Base-by-base conservation (phyloP, 2,797 vertebrate species). In the Protonibea diacanthus region DNA sequence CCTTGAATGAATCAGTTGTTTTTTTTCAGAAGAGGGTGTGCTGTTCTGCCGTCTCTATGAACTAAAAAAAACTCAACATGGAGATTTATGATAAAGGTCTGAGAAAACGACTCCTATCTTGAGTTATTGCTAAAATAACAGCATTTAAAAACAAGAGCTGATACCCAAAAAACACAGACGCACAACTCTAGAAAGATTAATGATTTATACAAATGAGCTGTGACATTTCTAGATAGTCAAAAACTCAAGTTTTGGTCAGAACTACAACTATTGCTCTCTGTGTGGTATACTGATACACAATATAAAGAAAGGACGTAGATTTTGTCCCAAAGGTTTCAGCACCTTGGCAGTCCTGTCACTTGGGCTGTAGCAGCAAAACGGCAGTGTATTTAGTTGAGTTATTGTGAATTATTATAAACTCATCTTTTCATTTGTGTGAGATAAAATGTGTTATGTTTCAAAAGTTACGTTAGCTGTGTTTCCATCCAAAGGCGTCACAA, bases 11-110 rank as follows among this genome's bases (percentile, higher is more conserved):
- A 81, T 83, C 49, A 18, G 15, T 7, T 5, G 17, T 53, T n/a
- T 48, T n/a, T 48, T 51, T 62, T 49, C 56, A 51, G 63, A 67
- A n/a, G 51, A 71, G 48, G 20, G 6, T 53, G n/a, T 27, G 21
- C 70, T 52, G 49, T 49, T 47, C 13, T 42, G 55, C 55, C 8
- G 2, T 64, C 17, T 47, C 47, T 75, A 20, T 58, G 21, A 76
- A 74, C 53, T 74, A 27, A 66, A 82, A 62, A 80, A 38, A 33
- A 53, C 74, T 47, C 45, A 38, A 74, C 74, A 77, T 29, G 45
- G 42, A 83, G 65, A 82, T 86, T 80, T 67, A 77, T 66, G 75
- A 68, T 78, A 56, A 83, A 69, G 44, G 25, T 60, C 25, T 47
- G 9, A 56, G 23, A 68, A 65, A 62, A 57, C 20, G 15, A 15